Conservation (phyloP, 2,797 vertebrate species). For the Fistularia commersonii region DNA sequence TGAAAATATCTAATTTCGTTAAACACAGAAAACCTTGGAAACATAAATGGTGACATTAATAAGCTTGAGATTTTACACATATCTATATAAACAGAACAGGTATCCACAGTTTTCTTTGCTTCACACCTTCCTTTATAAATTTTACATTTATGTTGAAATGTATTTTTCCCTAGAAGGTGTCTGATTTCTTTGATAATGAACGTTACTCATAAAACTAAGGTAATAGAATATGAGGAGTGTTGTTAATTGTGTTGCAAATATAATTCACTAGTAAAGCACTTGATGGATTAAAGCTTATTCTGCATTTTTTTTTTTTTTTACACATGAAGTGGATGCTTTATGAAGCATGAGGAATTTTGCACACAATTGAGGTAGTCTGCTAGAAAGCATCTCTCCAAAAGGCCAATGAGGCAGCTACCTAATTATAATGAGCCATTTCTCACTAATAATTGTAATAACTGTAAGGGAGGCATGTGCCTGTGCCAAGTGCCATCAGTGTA, state of each 20-base stretch:
- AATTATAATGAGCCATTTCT: constrained; percentile 23
- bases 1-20: not conserved
- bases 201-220: no score
- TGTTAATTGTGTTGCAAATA: no score
- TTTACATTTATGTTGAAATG: no score
- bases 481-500: constrained; percentile 33
- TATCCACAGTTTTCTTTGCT: no score
- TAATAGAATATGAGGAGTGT: no score
- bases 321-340: constrained; percentile 3
- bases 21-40: not conserved
- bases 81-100: no score
- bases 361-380: constrained; percentile 4
- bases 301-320: not conserved
- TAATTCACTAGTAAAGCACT: no score
- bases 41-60: not conserved
- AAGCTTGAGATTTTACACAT: not conserved
- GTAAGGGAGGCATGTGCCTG: constrained; percentile 13
- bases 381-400: not conserved
- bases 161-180: no score
- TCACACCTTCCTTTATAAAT: no score
- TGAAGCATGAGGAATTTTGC: constrained; percentile 7
- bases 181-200: no score
- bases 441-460: constrained; percentile 19
- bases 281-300: no score
- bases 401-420: constrained; percentile 15